Conservation (phyloP, 2,797 vertebrate species). For the Diplodus sargus region DNA sequence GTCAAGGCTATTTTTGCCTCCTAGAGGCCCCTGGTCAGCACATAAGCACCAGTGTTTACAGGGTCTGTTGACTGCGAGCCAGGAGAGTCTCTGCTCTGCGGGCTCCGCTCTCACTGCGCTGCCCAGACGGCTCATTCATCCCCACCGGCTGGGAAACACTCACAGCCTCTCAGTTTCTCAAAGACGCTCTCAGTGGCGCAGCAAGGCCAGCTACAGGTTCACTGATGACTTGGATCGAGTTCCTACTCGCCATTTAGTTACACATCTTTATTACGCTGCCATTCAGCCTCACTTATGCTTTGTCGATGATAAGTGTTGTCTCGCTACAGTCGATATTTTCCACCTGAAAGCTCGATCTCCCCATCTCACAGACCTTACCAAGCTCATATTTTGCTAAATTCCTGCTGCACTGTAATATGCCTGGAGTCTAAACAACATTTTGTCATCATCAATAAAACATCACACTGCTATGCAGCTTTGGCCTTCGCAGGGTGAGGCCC, state of each 20-base stretch:
- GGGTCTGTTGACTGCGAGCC: slow-evolving; percentile 72
- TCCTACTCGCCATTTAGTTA: slow-evolving; percentile 38
- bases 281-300: slow-evolving; percentile 21
- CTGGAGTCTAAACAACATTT: slow-evolving; percentile 40
- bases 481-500: slow-evolving; percentile 33
- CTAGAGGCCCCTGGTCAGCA: slow-evolving; percentile 63
- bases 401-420: slow-evolving; percentile 32
- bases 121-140: slow-evolving; percentile 78
- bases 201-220: slow-evolving; percentile 39
- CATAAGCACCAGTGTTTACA: slow-evolving; percentile 80
- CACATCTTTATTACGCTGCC: slow-evolving; percentile 6
- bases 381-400: slow-evolving; percentile 2
- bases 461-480: slow-evolving; percentile 23
- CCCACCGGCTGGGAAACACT: slow-evolving; percentile 72
- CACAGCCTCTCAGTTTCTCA: slow-evolving; percentile 71
- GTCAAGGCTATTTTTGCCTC: slow-evolving; percentile 77
- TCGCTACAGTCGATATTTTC: not conserved
- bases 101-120: slow-evolving; percentile 59
- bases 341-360: slow-evolving; percentile 13
- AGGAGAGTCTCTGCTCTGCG: slow-evolving; percentile 63
- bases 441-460: slow-evolving; percentile 41
- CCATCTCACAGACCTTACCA: not conserved
- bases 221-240: slow-evolving; percentile 46
- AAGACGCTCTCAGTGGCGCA: slow-evolving; percentile 70
- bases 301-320: not conserved